A percentile compares a stretch with the other conserved stretches of the same genome.
phyloP scores from a whole-genome alignment of 2,113 vertebrate genomes.

The cat (Felis catus) region F.catus_Fca126_mat1.0 CM031421.1:94640001-94640500 shows the following conservation, averaged over 20 bases:
- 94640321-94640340: slow-evolving; percentile 68
- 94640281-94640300: slow-evolving; percentile 71
- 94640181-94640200: neutral
- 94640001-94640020: slow-evolving; percentile 13
- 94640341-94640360: slow-evolving; percentile 52
- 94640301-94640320: slow-evolving; percentile 71
- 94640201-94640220: slow-evolving; percentile 51
- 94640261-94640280: slow-evolving; percentile 68
- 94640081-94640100: slow-evolving; percentile 14
- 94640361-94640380: neutral
- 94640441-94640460: neutral
- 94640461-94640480: too few relatives aligned
- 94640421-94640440: neutral
- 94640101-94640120: slow-evolving; percentile 24
- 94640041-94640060: slow-evolving; percentile 52
- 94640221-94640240: slow-evolving; percentile 58
- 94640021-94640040: slow-evolving; percentile 25
- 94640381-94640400: neutral
- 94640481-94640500: neutral
- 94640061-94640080: neutral
- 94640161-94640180: slow-evolving; percentile 52
- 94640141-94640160: slow-evolving; percentile 46
- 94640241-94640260: slow-evolving; percentile 72
- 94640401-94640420: neutral
- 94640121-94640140: slow-evolving; percentile 1